Evolutionary conservation across 2,797 vertebrate genomes (phyloP), one percentile per base, ranked within the genome.

Genomic region (Lutjanus argentimaculatus): DNA sequence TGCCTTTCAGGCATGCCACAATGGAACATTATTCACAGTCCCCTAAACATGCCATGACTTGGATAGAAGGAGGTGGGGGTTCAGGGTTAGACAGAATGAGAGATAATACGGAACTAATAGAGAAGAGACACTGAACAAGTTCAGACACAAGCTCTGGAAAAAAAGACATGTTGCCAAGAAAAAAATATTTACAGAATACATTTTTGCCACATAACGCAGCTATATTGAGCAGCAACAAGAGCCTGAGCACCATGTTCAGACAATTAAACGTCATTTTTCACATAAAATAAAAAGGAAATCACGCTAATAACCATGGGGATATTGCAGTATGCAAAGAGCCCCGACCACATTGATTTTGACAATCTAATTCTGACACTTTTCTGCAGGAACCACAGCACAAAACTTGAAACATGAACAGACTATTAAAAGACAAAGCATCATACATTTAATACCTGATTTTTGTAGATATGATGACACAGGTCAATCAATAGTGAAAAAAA

Each of bases 41-140:
- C 6, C 53, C 17, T 57, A 16, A 85, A 84, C 86, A 59, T 89
- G 88, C 19, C 67, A 64, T 14, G 69, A 78, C 89, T 77, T 70
- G 78, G 69, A 70, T 0, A 40, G 67, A 30, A 30, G 46, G 62
- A 51, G 79, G n/a, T 10, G 52, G 48, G n/a, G 57, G 51, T 21
- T 52, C n/a, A 1, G 42, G 11, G 45, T 49, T 22, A 59, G 30
- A 55, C n/a, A 48, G 55, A 36, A 12, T 58, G 16, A 65, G 8
- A 71, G 22, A 73, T 62, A 81, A 85, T 45, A 69, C 49, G 62
- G 22, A 42, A 40, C 25, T 5, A 77, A 64, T 3, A 2, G 36
- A 75, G 68, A 72, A 11, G 58, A 76, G 42, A 79, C 42, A 56
- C 49, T 21, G 21, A 77, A 81, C 74, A 46, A 63, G 91, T 80